Evolutionary conservation across 2,888 invertebrate genomes (phyloP), one percentile per base, ranked within the genome.

Genomic region (Griposia aprilina): DNA sequence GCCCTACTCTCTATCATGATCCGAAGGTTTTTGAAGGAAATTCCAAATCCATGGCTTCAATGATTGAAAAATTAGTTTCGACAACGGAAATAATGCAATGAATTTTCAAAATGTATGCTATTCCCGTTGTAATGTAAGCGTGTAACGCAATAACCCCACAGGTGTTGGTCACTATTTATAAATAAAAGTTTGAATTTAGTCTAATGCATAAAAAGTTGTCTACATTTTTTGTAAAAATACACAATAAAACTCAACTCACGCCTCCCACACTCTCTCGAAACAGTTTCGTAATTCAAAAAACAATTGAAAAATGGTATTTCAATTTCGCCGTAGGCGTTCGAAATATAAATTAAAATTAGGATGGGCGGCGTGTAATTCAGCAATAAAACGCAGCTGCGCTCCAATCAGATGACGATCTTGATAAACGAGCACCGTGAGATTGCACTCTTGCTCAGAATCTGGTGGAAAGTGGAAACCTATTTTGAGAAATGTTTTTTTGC

Each of bases 311-410:
- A 89, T 86, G 77, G 80, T 81, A 85, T 90, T 92, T 88, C 92
- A 93, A 93, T 93, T 93, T 91, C 84, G 82, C 91, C 91, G 90
- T 90, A 81, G 91, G 90, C 90, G 90, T 89, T 89, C 87, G 90
- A 91, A 92, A 93, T 92, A 94, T 93, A 94, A 94, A 95, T 96
- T 96, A 95, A 95, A 96, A 96, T 96, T 94, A 92, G 94, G 94
- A 96, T 93, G 93, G 94, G 94, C 91, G 90, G 88, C 91, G 91
- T 92, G 94, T 69, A 69, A 59, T 95, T 95, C 94, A 93, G 94
- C 95, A 95, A 96, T 96, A 96, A 96, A 96, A 96, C 95, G 95
- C 97, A 96, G 96, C 96, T 96, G 93, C 94, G 84, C 95, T 94
- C 95, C 96, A 94, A 96, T 96, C 96, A 94, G 93, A 94, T 93